phyloP scores from a whole-genome alignment of 1,140 invertebrate species.

The Diachasmimorpha longicaudata region DNA sequence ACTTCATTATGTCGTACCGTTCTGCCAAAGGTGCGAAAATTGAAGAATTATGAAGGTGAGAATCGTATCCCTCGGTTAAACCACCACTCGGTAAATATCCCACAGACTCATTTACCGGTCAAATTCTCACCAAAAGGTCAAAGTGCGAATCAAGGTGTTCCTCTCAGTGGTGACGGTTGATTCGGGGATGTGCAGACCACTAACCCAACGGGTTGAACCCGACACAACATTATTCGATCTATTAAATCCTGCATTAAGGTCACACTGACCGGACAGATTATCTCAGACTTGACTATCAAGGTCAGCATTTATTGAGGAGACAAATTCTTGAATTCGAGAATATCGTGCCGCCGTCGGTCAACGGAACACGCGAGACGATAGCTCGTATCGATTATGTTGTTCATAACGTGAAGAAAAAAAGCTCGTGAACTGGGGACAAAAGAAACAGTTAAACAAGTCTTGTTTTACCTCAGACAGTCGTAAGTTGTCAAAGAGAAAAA shows the following conservation, averaged over 20 bases:
- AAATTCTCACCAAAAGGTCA: not conserved
- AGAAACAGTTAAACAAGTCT: too few species aligned
- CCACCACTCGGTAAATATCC: not conserved
- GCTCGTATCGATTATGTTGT: not conserved
- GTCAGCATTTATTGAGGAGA: not conserved
- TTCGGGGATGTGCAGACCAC: not conserved
- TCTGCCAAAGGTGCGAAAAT: not conserved
- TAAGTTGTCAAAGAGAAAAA: too few species aligned
- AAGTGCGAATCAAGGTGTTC: not conserved
- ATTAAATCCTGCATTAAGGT: not conserved
- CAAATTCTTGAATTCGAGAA: not conserved
- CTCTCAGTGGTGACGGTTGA: not conserved
- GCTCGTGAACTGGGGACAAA: too few species aligned
- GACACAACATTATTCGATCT: not conserved
- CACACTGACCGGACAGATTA: not conserved
- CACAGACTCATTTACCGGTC: not conserved
- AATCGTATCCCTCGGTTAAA: not conserved
- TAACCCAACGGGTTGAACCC: not conserved
- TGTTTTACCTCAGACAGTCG: too few species aligned
- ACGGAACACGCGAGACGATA: not conserved
- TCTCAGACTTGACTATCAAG: conserved; percentile 1
- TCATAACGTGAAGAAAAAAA: not conserved
- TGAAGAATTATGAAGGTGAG: not conserved
- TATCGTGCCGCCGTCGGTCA: not conserved
- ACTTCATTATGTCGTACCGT: not conserved